phyloP scores from a whole-genome alignment of 2,888 invertebrate species.

The Ariolimax columbianus region DNA sequence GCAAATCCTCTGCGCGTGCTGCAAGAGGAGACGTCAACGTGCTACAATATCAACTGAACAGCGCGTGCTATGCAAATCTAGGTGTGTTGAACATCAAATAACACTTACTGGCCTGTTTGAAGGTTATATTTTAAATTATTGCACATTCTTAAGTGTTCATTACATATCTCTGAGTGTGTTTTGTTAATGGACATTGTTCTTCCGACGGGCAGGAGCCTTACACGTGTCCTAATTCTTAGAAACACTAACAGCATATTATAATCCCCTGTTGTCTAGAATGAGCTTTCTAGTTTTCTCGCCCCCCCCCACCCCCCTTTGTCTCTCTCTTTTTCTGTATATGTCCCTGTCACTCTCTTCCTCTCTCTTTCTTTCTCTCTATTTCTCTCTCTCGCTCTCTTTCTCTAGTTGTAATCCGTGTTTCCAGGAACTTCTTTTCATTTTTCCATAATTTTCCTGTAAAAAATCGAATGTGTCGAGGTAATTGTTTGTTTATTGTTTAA shows the following conservation, averaged over 20 bases:
- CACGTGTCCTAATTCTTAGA: not conserved
- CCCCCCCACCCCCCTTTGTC: no score
- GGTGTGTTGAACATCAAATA: not conserved
- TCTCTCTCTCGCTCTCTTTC: no score
- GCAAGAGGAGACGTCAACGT: not conserved
- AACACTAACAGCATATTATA: not conserved
- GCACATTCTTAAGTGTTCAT: not conserved
- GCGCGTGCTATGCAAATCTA: not conserved
- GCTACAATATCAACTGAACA: not conserved
- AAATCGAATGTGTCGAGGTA: no score
- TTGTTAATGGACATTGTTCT: not conserved
- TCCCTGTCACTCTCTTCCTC: no score
- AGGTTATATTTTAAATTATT: not conserved
- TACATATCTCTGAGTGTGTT: not conserved
- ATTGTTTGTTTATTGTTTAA: no score
- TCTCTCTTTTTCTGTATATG: no score
- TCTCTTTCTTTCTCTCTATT: no score
- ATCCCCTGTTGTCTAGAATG: no score
- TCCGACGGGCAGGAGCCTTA: not conserved
- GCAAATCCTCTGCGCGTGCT: not conserved
- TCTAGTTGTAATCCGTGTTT: no score
- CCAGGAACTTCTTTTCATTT: no score
- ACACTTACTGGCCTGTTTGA: not conserved
- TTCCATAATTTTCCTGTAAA: no score
- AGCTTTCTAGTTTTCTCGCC: no score